These are phyloP conservation scores for Oxystoma pomonae DNA, from an alignment of 2,888 invertebrate species.

Conservation along the genomic window DNA sequence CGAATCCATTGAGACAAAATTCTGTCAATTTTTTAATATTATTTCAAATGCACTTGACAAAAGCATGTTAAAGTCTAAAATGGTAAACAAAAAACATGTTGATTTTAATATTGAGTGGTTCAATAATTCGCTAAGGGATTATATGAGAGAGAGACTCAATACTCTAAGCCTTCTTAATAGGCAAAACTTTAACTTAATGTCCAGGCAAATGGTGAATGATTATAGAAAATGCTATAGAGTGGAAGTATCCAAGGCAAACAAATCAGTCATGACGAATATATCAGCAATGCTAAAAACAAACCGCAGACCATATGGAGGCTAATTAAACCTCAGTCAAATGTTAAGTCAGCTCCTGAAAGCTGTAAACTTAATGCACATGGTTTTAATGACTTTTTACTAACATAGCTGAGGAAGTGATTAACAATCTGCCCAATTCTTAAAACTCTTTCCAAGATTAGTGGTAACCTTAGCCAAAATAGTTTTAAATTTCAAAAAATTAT, in stretches of 20 bases:
- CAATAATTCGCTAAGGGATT: not conserved
- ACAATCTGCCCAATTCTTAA: not conserved
- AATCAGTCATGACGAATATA: not conserved
- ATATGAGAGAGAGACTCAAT: not conserved
- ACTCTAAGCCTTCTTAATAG: not conserved
- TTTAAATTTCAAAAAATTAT: not conserved
- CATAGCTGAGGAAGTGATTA: not conserved
- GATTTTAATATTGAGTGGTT: not conserved
- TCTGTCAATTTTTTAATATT: not conserved
- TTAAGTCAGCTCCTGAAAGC: not conserved
- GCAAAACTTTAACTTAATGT: not conserved
- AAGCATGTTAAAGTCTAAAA: not conserved
- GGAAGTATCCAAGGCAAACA: not conserved
- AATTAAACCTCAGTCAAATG: not conserved
- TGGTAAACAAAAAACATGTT: not conserved
- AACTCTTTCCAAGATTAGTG: not conserved
- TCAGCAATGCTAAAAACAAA: not conserved
- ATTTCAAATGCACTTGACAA: not conserved
- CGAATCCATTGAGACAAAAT: not conserved
- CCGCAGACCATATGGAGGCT: not conserved
- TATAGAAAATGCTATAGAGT: not conserved
- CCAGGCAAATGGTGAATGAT: not conserved
- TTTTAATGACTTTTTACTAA: conserved; percentile 1
- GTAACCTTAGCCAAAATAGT: not conserved
- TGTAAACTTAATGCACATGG: not conserved